Base-by-base conservation (phyloP, 2,888 invertebrate genomes). In the Sinhomidia bicolor region DNA sequence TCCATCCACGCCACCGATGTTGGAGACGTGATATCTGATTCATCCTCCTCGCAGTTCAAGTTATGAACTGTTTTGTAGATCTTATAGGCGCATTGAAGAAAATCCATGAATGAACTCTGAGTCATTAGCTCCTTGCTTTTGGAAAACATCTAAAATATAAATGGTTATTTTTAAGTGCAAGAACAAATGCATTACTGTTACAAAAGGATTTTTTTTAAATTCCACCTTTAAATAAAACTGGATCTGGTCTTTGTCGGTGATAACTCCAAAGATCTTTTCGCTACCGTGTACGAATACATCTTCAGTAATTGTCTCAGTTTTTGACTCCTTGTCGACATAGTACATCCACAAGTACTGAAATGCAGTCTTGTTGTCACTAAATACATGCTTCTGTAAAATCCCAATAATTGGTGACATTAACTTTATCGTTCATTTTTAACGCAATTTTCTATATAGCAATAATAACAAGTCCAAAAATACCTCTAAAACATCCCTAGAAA, bases 211-310 rank as follows among this genome's bases (percentile, higher is more conserved):
- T 7, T n/a, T 68, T 82, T 36, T 7, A 80, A 29, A n/a, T 26
- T 20, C 6, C 90, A 93, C 94, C 93, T 93, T 93, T 79, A 94
- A 92, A 90, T 93, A 94, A 84, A 93, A 93, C 78, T 93, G 92
- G 68, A 93, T 91, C 90, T 93, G 93, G 41, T 92, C 93, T 74
- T 93, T 93, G 91, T 94, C 94, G 54, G 93, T 92, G 78, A 93
- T 93, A 23, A 94, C 94, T 9, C 94, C 93, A 76, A 95, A 93
- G 89, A 95, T 94, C 90, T 94, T 94, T 94, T 97, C 97, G 92
- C 96, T 96, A 93, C 97, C 96, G 90, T 95, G 95, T 74, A 95
- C 95, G 93, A 97, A 97, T 12, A 95, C 95, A 4, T 95, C 93
- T 0, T 95, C 94, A 10, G 91, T 92, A 29, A 93, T 92, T 23